Conservation (phyloP, 2,797 vertebrate species). For the Takifugu rubripes region DNA sequence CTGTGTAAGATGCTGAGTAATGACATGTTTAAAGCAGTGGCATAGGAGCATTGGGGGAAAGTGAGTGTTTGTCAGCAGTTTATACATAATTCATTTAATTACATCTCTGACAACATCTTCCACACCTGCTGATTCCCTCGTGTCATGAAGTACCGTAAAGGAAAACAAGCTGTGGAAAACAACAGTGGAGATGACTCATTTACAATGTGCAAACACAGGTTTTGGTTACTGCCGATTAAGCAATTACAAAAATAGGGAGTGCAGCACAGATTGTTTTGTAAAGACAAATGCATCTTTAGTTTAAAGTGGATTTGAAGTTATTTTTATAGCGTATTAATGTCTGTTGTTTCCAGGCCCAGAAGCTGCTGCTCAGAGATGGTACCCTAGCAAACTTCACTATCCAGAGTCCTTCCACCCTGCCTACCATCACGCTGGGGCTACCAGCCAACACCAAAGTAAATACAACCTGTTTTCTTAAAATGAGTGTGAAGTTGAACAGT, state of each 20-base stretch:
- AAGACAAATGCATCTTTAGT: not conserved
- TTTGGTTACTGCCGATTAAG: slow-evolving; percentile 1
- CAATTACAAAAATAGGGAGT: not conserved
- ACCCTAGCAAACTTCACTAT: slow-evolving; percentile 84
- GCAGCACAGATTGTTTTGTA: too few relatives aligned
- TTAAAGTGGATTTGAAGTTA: too few relatives aligned
- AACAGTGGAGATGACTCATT: not conserved
- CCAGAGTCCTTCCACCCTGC: slow-evolving; percentile 78
- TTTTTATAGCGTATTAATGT: not conserved
- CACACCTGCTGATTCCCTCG: slow-evolving; percentile 57
- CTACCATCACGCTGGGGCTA: slow-evolving; percentile 89
- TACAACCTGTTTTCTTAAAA: not conserved
- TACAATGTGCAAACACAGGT: slow-evolving; percentile 15
- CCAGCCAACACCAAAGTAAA: slow-evolving; percentile 86
- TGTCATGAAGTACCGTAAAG: not conserved
- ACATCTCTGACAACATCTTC: slow-evolving; percentile 29
- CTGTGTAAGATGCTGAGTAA: slow-evolving; percentile 49
- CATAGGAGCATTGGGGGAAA: slow-evolving; percentile 41
- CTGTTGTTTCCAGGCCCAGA: slow-evolving; percentile 69
- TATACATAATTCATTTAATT: slow-evolving; percentile 74
- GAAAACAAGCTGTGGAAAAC: slow-evolving; percentile 7
- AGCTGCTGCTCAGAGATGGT: slow-evolving; percentile 79
- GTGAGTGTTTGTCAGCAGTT: slow-evolving; percentile 50
- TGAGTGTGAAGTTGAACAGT: not conserved
- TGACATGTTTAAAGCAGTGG: slow-evolving; percentile 77